Conservation (phyloP, 1,140 invertebrate genomes). For the Leptoteleia sp. region DNA sequence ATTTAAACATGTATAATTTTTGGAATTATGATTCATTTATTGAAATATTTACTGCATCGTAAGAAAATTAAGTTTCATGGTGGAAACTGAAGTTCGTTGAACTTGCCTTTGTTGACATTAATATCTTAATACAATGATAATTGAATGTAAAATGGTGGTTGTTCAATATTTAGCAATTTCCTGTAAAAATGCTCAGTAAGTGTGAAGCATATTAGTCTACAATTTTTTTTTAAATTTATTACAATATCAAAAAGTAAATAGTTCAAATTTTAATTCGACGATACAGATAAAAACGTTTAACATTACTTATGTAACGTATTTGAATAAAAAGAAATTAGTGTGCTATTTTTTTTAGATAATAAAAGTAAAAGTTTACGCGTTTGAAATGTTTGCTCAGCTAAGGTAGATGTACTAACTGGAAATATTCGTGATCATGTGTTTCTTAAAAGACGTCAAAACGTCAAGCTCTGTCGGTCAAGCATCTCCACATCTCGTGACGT, state of each 20-base stretch:
- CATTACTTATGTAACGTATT: no score
- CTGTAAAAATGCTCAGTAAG: conserved; percentile 58
- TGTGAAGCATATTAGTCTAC: conserved; percentile 68
- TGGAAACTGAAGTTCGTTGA: conserved; percentile 20
- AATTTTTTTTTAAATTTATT: no score
- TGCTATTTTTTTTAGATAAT: no score
- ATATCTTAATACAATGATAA: conserved; percentile 64
- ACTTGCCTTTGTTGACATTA: conserved; percentile 4
- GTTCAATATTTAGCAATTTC: conserved; percentile 79
- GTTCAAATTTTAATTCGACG: no score
- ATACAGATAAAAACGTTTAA: no score
- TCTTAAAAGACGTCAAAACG: conserved; percentile 47
- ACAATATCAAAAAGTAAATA: no score
- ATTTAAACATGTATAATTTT: no score
- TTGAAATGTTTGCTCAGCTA: conserved; percentile 3
- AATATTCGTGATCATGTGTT: conserved; percentile 25
- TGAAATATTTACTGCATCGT: background rate
- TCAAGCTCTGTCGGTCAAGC: conserved; percentile 65
- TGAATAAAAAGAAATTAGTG: no score
- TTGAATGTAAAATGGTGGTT: conserved; percentile 65
- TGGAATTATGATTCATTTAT: no score
- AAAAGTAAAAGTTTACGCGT: no score
- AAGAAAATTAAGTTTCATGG: background rate
- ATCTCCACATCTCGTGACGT: conserved; percentile 26
- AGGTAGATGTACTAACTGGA: conserved; percentile 3